A percentile compares a stretch with the other conserved stretches of the same genome.
Evolutionary conservation across 2,888 invertebrate species (phyloP).

Genomic region (Diploptera punctata): DNA sequence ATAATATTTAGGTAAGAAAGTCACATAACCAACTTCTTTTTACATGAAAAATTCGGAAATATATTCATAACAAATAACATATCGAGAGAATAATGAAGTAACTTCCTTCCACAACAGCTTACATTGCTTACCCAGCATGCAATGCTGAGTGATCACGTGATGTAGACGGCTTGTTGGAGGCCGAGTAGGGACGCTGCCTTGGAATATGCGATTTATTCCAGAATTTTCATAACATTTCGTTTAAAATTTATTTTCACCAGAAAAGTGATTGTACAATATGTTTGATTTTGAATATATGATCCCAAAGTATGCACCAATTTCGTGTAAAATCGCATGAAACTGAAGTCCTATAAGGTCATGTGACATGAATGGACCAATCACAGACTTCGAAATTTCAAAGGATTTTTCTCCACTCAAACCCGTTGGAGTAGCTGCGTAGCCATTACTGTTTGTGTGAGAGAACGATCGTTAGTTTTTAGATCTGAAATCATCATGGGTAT

Average conservation of each 20-base stretch:
- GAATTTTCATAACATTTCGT: background rate
- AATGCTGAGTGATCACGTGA: constrained; percentile 36
- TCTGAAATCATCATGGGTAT: constrained; percentile 59
- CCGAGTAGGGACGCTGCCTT: constrained; percentile 36
- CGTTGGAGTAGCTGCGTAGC: constrained; percentile 54
- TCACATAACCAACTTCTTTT: too few relatives aligned
- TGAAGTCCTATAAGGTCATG: constrained; percentile 46
- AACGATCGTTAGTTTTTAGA: constrained; percentile 52
- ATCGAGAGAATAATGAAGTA: too few relatives aligned
- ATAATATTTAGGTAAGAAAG: too few relatives aligned
- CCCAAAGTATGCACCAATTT: constrained; percentile 14
- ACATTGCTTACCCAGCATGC: constrained; percentile 36
- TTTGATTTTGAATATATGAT: background rate
- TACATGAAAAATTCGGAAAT: too few relatives aligned
- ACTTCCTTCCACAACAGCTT: too few relatives aligned
- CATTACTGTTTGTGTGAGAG: constrained; percentile 57
- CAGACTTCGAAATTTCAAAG: constrained; percentile 48
- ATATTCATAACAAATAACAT: too few relatives aligned
- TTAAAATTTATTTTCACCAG: background rate
- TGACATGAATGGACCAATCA: constrained; percentile 50
- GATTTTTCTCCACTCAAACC: constrained; percentile 49
- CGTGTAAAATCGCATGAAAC: constrained; percentile 34
- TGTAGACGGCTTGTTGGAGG: constrained; percentile 25
- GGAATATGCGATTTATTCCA: constrained; percentile 29
- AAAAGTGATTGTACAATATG: background rate